Evolutionary conservation across 2,797 vertebrate species (phyloP).

Genomic region (Crypturellus tataupa): DNA sequence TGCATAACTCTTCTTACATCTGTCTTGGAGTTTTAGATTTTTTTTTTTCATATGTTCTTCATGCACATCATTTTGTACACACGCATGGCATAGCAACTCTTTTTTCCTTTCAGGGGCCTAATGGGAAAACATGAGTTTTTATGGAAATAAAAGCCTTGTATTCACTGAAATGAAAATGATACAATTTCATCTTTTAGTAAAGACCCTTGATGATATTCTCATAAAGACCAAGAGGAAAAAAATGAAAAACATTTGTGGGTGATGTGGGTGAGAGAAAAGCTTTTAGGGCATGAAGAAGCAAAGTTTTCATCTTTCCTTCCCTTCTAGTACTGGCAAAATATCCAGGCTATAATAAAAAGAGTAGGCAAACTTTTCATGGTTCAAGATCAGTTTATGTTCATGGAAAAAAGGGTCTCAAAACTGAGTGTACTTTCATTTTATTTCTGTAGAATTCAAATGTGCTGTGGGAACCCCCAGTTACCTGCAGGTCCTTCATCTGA

Average conservation of each 20-base stretch:
- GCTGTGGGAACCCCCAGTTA: background rate
- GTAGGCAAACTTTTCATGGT: background rate
- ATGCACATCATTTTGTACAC: constrained; percentile 38
- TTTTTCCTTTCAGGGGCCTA: constrained; percentile 34
- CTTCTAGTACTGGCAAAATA: accelerated
- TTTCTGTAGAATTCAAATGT: background rate
- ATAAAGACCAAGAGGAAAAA: background rate
- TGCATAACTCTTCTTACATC: constrained; percentile 56
- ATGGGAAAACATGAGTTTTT: constrained; percentile 56
- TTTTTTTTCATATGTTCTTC: constrained; percentile 71
- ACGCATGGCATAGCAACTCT: background rate
- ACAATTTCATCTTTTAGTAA: constrained; percentile 17
- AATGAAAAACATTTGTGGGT: background rate
- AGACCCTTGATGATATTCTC: background rate
- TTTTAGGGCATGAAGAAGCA: background rate
- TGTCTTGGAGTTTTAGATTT: constrained; percentile 62
- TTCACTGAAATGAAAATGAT: constrained; percentile 44
- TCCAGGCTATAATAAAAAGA: background rate
- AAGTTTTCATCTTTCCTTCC: background rate
- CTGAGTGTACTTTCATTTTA: background rate
- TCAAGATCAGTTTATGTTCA: background rate
- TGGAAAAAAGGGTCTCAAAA: background rate
- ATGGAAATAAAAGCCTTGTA: constrained; percentile 46
- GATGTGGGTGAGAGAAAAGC: background rate
- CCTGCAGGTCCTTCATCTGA: background rate